phyloP scores from a whole-genome alignment of 92 coral and sea anemone species.

The Ricordea florida region DNA sequence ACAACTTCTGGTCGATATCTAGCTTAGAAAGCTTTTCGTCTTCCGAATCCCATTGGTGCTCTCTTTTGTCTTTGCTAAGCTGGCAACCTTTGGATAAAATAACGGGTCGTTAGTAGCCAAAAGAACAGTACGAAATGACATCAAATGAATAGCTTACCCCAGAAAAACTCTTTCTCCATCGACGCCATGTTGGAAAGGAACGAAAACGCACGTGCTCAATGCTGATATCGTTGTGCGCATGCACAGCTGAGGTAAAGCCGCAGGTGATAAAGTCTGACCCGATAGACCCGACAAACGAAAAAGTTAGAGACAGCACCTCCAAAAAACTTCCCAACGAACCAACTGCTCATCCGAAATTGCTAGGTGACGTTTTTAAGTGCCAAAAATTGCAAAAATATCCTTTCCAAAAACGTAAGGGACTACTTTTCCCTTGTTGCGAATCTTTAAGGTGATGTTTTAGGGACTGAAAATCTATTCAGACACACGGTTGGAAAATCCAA shows the following conservation, averaged over 20 bases:
- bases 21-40: conserved; percentile 45
- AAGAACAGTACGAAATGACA: neutral
- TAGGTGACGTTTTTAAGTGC: no score
- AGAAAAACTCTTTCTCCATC: conserved; percentile 76
- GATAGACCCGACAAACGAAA: no score
- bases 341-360: no score
- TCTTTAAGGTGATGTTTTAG: no score
- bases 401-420: no score
- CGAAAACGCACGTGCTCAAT: conserved; percentile 56
- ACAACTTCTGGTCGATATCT: conserved; percentile 69
- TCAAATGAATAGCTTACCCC: conserved; percentile 59
- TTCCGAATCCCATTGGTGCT: conserved; percentile 54
- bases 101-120: neutral
- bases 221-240: neutral
- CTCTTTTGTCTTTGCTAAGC: conserved; percentile 57
- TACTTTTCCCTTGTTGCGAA: no score
- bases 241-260: neutral
- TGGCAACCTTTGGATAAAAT: conserved; percentile 62
- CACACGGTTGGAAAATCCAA: no score
- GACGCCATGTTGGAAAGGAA: conserved; percentile 77
- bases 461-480: no score
- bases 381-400: no score
- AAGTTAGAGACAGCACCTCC: no score
- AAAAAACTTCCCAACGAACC: no score
- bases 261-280: no score